Conservation (phyloP, 1,140 invertebrate species). For the Linepithema humile region DNA sequence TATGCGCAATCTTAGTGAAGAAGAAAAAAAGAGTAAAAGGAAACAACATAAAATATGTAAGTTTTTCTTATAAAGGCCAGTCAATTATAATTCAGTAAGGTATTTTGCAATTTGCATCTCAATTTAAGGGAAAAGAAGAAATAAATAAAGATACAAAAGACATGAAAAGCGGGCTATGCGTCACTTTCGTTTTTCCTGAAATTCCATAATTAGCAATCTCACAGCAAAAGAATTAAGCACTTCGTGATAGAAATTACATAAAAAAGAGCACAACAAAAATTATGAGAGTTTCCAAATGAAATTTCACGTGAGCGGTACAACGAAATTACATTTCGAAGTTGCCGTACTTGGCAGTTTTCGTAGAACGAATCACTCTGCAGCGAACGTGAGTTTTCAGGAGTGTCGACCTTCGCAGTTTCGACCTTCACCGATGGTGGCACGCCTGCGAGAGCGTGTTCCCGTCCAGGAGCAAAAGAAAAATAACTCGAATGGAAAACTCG, state of each 20-base stretch:
- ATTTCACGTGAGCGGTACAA: not conserved
- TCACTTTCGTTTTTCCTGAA: not conserved
- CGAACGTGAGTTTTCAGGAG: slow-evolving; percentile 29
- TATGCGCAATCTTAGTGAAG: slow-evolving; percentile 15
- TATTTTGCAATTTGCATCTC: not conserved
- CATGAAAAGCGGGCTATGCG: not conserved
- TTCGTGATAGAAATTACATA: not conserved
- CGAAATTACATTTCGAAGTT: slow-evolving; percentile 19
- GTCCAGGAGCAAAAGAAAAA: slow-evolving; percentile 3
- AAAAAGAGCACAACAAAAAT: not conserved
- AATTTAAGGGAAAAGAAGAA: not conserved
- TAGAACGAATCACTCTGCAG: not conserved
- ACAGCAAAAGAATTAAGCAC: not conserved
- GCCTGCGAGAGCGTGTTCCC: not conserved
- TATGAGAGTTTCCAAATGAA: not conserved
- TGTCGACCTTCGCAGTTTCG: slow-evolving; percentile 31
- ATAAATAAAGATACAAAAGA: not conserved
- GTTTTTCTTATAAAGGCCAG: not conserved
- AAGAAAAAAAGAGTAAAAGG: not conserved
- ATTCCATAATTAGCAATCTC: not conserved
- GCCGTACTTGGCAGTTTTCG: slow-evolving; percentile 8
- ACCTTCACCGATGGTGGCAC: slow-evolving; percentile 16
- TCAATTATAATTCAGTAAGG: not conserved
- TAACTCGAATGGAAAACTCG: slow-evolving; percentile 64
- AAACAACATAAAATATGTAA: not conserved